Evolutionary conservation across 2,113 vertebrate genomes (phyloP).

Genomic region (Clupea harengus): DNA sequence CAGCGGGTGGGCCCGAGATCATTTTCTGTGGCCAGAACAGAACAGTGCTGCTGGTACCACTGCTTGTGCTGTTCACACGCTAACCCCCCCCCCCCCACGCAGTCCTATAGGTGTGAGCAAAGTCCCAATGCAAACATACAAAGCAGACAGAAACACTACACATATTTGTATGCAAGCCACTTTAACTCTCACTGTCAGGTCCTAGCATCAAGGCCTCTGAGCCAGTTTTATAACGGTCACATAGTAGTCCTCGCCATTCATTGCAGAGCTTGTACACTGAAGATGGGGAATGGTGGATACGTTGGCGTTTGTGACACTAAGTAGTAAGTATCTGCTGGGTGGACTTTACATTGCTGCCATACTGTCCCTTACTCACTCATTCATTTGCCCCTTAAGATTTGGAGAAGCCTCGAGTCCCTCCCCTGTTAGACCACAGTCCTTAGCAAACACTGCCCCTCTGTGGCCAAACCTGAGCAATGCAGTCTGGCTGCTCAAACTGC

Average conservation of each 20-base stretch:
- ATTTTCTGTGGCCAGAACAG: background rate
- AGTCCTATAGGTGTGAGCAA: background rate
- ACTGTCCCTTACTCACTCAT: background rate
- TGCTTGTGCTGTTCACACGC: background rate
- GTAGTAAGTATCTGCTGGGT: background rate
- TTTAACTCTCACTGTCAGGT: background rate
- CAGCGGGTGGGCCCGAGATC: background rate
- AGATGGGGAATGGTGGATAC: no score
- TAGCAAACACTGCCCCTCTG: conserved; percentile 53
- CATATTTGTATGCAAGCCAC: background rate
- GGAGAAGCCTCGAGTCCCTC: conserved; percentile 26
- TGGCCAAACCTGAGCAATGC: conserved; percentile 46
- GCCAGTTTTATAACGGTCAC: background rate
- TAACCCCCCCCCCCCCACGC: background rate
- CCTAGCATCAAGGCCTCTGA: background rate
- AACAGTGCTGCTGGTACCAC: background rate
- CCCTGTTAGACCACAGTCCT: background rate
- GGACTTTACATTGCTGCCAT: background rate
- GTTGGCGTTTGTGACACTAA: background rate
- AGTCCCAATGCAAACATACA: background rate
- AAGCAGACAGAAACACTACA: background rate
- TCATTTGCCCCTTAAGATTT: background rate
- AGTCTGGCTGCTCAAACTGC: background rate
- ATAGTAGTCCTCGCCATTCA: background rate
- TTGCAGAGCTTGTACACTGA: background rate